These are phyloP conservation scores for Noctua pronuba DNA, from an alignment of 2,888 invertebrate species.

Conservation along the genomic window DNA sequence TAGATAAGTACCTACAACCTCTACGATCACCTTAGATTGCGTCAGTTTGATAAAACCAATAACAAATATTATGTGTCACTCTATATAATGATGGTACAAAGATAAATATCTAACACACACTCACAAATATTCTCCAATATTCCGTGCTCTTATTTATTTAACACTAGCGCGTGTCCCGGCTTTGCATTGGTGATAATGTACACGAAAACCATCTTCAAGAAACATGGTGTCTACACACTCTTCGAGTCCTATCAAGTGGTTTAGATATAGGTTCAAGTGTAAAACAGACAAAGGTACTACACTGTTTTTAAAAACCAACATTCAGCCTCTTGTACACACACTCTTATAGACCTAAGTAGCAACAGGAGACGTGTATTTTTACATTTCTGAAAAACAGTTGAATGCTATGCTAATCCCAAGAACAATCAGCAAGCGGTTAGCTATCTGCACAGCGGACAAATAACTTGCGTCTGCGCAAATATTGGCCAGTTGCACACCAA, in stretches of 20 bases:
- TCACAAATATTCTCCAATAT: constrained; percentile 21
- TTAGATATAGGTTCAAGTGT: not conserved
- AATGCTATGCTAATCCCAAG: constrained; percentile 58
- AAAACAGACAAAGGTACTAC: not conserved
- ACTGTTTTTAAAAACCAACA: not conserved
- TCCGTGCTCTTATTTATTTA: constrained; percentile 5
- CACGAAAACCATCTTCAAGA: not conserved
- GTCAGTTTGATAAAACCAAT: constrained; percentile 48
- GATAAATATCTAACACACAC: constrained; percentile 29
- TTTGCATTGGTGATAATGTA: not conserved
- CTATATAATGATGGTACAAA: constrained; percentile 32
- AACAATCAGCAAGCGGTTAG: constrained; percentile 57
- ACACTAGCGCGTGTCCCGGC: not conserved
- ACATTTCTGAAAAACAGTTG: constrained; percentile 25
- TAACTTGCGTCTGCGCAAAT: constrained; percentile 66
- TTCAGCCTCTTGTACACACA: not conserved
- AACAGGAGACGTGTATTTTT: not conserved
- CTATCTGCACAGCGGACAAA: constrained; percentile 67
- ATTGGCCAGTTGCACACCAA: constrained; percentile 62
- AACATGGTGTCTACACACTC: not conserved
- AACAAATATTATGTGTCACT: constrained; percentile 36
- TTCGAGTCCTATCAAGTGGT: not conserved
- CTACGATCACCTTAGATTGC: constrained; percentile 48
- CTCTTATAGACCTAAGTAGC: not conserved
- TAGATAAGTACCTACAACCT: constrained; percentile 50